Conservation (phyloP, 1,140 invertebrate genomes). For the Sitophilus oryzae region DNA sequence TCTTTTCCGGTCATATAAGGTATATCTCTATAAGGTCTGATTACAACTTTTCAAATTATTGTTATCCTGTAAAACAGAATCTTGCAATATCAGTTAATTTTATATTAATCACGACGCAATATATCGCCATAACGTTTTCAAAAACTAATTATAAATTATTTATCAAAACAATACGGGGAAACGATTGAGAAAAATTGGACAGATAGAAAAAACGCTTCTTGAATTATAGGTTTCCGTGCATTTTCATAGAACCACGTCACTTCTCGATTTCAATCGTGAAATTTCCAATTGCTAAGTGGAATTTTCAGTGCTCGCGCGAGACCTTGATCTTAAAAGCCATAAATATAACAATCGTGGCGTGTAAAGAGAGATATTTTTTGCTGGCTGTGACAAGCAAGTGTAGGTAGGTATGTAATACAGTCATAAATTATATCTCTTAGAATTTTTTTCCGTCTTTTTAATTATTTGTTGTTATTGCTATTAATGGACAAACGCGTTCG, state of each 20-base stretch:
- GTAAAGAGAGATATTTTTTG: background rate
- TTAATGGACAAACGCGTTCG: background rate
- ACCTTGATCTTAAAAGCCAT: conserved; percentile 3
- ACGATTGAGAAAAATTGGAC: background rate
- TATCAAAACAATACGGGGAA: background rate
- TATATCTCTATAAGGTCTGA: no score
- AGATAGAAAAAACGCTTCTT: no score
- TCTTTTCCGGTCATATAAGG: no score
- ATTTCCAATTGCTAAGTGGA: background rate
- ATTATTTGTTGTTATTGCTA: background rate
- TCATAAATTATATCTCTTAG: background rate
- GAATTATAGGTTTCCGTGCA: background rate
- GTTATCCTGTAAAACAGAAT: no score
- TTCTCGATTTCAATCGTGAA: background rate
- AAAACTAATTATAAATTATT: background rate
- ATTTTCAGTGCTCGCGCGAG: conserved; percentile 1
- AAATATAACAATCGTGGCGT: conserved; percentile 3
- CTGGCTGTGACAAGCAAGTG: background rate
- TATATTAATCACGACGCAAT: no score
- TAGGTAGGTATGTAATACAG: background rate
- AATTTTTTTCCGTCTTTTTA: background rate
- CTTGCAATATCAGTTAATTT: no score
- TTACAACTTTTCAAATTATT: no score
- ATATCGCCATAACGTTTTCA: no score
- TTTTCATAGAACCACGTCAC: background rate